Evolutionary conservation across 2,888 invertebrate species (phyloP).

Genomic region (Anorthoa munda): DNA sequence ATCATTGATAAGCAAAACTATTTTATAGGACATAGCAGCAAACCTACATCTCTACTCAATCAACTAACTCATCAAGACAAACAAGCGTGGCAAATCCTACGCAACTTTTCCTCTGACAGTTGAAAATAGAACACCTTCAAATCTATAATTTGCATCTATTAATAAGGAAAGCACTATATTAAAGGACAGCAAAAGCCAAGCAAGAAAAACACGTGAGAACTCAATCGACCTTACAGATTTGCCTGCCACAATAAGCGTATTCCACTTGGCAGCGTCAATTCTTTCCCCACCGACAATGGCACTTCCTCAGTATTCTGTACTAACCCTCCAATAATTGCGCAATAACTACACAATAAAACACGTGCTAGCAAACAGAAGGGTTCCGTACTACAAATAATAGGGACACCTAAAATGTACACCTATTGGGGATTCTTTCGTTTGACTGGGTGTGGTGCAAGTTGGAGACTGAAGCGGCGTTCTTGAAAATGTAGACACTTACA

Average conservation of each 20-base stretch:
- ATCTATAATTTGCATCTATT: background rate
- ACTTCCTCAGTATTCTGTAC: constrained; percentile 81
- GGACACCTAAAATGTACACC: constrained; percentile 76
- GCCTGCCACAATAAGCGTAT: constrained; percentile 40
- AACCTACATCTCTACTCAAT: too few species aligned
- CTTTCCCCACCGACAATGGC: constrained; percentile 70
- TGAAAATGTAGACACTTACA: background rate
- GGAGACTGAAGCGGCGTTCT: constrained; percentile 52
- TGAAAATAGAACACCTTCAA: background rate
- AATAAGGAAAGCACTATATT: background rate
- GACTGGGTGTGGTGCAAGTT: constrained; percentile 55
- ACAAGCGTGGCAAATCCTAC: too few species aligned
- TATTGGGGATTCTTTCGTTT: constrained; percentile 74
- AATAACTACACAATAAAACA: constrained; percentile 89
- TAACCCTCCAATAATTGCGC: constrained; percentile 82
- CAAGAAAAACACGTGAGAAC: constrained; percentile 8
- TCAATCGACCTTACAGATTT: constrained; percentile 18
- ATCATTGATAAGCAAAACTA: too few species aligned
- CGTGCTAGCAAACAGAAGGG: constrained; percentile 87
- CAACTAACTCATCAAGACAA: too few species aligned
- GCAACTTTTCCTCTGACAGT: background rate
- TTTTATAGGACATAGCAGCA: too few species aligned
- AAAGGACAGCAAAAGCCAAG: background rate
- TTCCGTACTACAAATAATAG: constrained; percentile 78
- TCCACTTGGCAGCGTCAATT: constrained; percentile 53